Evolutionary conservation across 2,113 vertebrate genomes (phyloP).

Genomic region (Rhinoptilus africanus): DNA sequence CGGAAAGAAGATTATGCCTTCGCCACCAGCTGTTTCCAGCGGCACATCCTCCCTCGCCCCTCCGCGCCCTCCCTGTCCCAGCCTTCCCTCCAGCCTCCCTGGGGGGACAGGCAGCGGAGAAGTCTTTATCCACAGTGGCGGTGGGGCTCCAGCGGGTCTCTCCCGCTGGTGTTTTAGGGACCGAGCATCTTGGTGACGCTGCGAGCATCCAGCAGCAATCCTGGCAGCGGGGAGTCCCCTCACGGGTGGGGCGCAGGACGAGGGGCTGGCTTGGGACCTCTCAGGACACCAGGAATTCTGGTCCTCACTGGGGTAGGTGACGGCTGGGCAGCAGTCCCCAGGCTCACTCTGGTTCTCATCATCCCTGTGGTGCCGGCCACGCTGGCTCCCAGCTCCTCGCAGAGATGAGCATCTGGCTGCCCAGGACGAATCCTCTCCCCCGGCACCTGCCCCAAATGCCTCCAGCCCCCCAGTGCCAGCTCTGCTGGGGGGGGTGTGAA

Average conservation of each 20-base stretch:
- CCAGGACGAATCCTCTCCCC: neutral
- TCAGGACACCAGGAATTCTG: neutral
- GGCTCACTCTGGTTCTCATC: neutral
- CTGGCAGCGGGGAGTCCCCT: rapidly evolving
- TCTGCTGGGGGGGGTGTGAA: rapidly evolving
- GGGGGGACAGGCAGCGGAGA: neutral
- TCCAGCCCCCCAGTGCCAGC: neutral
- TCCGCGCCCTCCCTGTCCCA: neutral
- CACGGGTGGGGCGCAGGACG: neutral
- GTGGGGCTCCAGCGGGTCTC: neutral
- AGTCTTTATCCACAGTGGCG: neutral
- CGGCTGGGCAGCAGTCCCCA: neutral
- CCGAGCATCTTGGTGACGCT: rapidly evolving
- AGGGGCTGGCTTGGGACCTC: neutral
- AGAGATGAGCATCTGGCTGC: neutral
- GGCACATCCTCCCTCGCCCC: neutral
- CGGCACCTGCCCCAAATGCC: neutral
- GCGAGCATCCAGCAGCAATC: neutral
- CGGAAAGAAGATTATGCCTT: neutral
- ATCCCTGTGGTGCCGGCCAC: rapidly evolving
- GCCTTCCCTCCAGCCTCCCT: neutral
- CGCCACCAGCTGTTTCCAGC: neutral
- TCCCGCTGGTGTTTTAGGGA: neutral
- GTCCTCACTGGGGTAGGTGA: neutral
- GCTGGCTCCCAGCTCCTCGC: neutral